Evolutionary conservation across 2,797 vertebrate species (phyloP), one percentile per base, ranked within the genome.

Genomic region (Calcarius lapponicus): DNA sequence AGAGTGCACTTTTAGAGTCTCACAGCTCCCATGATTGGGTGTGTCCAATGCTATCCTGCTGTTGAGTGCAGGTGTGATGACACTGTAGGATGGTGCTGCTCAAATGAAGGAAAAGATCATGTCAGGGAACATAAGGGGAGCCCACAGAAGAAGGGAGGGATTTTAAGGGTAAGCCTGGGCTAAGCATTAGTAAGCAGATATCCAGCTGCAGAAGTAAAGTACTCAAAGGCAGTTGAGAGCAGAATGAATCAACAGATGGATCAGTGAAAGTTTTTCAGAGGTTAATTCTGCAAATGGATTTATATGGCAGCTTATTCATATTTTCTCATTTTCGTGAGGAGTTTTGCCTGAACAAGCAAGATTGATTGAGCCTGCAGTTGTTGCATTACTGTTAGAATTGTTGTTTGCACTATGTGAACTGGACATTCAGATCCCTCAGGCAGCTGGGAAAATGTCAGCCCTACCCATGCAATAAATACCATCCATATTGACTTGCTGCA

Each of bases 311-410:
- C 21, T 79, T 36, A 38, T 54, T 76, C 10, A 10, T 87, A 21
- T 71, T 43, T 93, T 62, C 40, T 81, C 11, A 47, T 64, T 83
- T 80, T 90, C 26, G 10, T 45, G 34, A 22, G 24, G 18, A 82
- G n/a, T 38, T 95, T 82, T 89, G 53, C 64, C 53, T 92, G 56
- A 86, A 58, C 80, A 91, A 94, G 47, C 50, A 86, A 57, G 58
- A 81, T 24, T 47, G 60, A 64, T 74, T 88, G 88, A 86, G 34
- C 19, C 64, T 90, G 53, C 31, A 95, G 79, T 79, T 91, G 60
- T 64, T 86, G 42, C 45, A 43, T 66, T 84, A n/a, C 58, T 87
- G 22, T 64, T 70, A 72, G 69, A 80, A n/a, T 38, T 34, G 10
- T 24, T 73, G 65, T 65, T 78, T 85, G 38, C 17, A 48, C 60